These are phyloP conservation scores for Drosophila leonis DNA, from an alignment of 2,888 invertebrate genomes.

Conservation along the genomic window DNA sequence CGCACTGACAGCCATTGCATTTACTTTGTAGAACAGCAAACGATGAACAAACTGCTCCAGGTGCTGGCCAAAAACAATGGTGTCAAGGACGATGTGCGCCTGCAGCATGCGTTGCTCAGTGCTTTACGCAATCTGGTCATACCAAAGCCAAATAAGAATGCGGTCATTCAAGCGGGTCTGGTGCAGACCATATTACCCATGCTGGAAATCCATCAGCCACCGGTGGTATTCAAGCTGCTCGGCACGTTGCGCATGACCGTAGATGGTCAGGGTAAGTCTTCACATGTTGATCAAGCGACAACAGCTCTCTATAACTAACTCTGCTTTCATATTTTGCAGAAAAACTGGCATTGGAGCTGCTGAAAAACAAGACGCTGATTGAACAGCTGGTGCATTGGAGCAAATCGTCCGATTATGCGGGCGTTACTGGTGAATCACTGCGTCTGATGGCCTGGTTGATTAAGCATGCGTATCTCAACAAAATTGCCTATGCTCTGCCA, in stretches of 20 bases:
- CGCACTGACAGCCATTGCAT: conserved; percentile 94
- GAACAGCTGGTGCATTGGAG: conserved; percentile 91
- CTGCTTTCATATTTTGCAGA: conserved; percentile 85
- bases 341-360: conserved; percentile 89
- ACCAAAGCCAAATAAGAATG: conserved; percentile 90
- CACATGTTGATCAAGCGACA: background rate
- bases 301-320: background rate
- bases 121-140: conserved; percentile 92
- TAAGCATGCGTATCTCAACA: conserved; percentile 88
- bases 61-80: conserved; percentile 87
- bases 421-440: conserved; percentile 93
- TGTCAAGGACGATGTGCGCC: conserved; percentile 87
- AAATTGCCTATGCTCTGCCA: conserved; percentile 82
- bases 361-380: conserved; percentile 88
- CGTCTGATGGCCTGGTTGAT: conserved; percentile 92
- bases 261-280: conserved; percentile 90
- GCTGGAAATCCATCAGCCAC: conserved; percentile 89
- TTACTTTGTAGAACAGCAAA: conserved; percentile 92
- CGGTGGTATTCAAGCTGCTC: conserved; percentile 94
- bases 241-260: conserved; percentile 95
- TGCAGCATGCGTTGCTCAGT: conserved; percentile 87
- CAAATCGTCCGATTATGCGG: conserved; percentile 91
- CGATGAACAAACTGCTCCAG: conserved; percentile 90
- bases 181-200: conserved; percentile 91
- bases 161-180: conserved; percentile 90